Percentiles rank a stretch among this genome's conserved stretches.
phyloP scores from a whole-genome alignment of 2,113 vertebrate genomes.

The Stegastes partitus region DNA sequence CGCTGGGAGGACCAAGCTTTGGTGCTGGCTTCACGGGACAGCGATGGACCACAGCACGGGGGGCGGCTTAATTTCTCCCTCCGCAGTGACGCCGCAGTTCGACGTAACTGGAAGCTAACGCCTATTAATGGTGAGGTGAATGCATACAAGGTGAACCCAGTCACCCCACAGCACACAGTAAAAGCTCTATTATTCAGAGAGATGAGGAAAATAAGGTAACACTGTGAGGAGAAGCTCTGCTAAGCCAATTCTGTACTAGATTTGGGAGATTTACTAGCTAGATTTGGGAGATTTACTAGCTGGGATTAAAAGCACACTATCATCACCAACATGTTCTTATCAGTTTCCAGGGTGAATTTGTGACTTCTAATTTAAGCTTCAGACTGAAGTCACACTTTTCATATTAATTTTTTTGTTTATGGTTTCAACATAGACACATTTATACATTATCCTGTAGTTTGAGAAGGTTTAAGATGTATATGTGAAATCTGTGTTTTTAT shows the following conservation, averaged over 20 bases:
- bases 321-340: background rate
- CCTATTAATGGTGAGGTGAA: slow-evolving; percentile 85
- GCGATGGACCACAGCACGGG: slow-evolving; percentile 78
- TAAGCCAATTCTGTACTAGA: background rate
- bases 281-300: background rate
- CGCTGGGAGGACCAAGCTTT: slow-evolving; percentile 87
- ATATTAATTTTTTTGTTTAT: too few relatives aligned
- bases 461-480: background rate
- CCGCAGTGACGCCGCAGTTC: slow-evolving; percentile 83
- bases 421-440: too few relatives aligned
- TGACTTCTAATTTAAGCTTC: too few relatives aligned
- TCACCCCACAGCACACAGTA: background rate
- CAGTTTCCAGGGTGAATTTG: too few relatives aligned
- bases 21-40: slow-evolving; percentile 84
- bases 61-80: slow-evolving; percentile 87
- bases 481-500: background rate
- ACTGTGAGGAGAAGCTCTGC: background rate
- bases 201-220: background rate
- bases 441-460: background rate
- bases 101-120: slow-evolving; percentile 87
- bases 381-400: too few relatives aligned
- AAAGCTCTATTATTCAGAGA: background rate
- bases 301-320: background rate
- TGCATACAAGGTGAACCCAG: background rate
- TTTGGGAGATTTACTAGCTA: background rate